These are phyloP conservation scores for Limulus polyphemus DNA, from an alignment of 2,888 invertebrate species.

Conservation along the genomic window DNA sequence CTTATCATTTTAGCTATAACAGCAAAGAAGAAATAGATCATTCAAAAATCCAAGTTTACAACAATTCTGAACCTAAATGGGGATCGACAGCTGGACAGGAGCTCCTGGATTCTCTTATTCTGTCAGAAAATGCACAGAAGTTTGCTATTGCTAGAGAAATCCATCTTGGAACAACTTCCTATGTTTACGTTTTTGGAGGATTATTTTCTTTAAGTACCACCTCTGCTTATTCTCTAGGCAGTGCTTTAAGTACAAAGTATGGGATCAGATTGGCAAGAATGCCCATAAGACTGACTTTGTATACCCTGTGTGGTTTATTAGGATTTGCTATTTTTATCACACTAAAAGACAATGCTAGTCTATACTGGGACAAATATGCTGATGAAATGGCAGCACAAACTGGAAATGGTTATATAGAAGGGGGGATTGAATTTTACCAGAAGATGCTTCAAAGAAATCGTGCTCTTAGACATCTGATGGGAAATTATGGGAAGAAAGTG, in stretches of 20 bases:
- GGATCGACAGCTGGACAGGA: slow-evolving; percentile 41
- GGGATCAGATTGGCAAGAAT: slow-evolving; percentile 47
- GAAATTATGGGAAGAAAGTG: slow-evolving; percentile 46
- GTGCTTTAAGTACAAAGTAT: slow-evolving; percentile 33
- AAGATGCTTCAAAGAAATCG: slow-evolving; percentile 59
- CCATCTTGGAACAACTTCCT: slow-evolving; percentile 47
- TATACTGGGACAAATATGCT: slow-evolving; percentile 48
- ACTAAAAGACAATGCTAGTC: slow-evolving; percentile 51
- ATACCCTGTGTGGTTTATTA: slow-evolving; percentile 47
- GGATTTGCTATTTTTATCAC: slow-evolving; percentile 49
- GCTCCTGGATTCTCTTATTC: slow-evolving; percentile 48
- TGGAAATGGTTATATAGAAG: slow-evolving; percentile 51
- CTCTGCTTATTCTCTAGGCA: slow-evolving; percentile 41
- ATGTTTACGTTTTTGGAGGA: slow-evolving; percentile 46
- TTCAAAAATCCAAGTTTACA: slow-evolving; percentile 39
- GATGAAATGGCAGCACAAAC: slow-evolving; percentile 51
- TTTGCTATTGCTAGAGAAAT: slow-evolving; percentile 69
- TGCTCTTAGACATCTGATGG: slow-evolving; percentile 54
- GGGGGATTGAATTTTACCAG: slow-evolving; percentile 62
- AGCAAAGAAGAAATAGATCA: slow-evolving; percentile 41
- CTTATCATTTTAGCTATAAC: slow-evolving; percentile 53
- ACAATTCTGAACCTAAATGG: slow-evolving; percentile 50
- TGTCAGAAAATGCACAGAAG: slow-evolving; percentile 64
- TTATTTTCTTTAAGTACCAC: slow-evolving; percentile 44
- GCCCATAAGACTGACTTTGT: slow-evolving; percentile 44